Base-by-base conservation (phyloP, 1,140 invertebrate genomes). In the Diplogasteroides magnus region DNA sequence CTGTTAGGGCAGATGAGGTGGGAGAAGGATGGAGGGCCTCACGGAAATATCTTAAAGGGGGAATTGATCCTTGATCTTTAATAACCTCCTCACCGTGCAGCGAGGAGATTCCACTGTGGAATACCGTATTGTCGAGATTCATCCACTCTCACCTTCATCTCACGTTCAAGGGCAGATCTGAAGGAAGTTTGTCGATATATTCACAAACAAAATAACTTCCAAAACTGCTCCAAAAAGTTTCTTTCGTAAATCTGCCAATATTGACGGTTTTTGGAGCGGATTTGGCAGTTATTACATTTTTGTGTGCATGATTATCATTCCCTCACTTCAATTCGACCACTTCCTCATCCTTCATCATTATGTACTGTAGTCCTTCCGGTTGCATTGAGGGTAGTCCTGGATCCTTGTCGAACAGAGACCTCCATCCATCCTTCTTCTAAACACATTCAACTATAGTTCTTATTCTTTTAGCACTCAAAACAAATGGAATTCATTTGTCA, bases 51-150 rank as follows among this genome's bases (percentile, higher is more conserved):
- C 37, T 48, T 6, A 48, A 48, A 48, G 19, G 37, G 37, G 6
- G 19, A 48, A 48, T 48, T n/a, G n/a, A n/a, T n/a, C n/a, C n/a
- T n/a, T n/a, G n/a, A n/a, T n/a, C n/a, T n/a, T n/a, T n/a, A n/a
- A n/a, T n/a, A n/a, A n/a, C n/a, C n/a, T n/a, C n/a, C n/a, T n/a
- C n/a, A 48, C 37, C 68, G 61, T 28, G 68, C 61, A 37, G 68
- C 62, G 1, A 60, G 29, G 14, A 70, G 62, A 65, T 70, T 31
- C 68, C 68, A 70, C 58, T 70, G 68, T 27, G 68, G 68, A 55
- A 70, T 64, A 1, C 31, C 68, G 62, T 58, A 61, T 23, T 58
- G 48, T 32, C 68, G 37, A 26, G 68, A 57, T 32, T 70, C 48
- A 28, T 70, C 68, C 28, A 70, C 62, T 2, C 32, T 32, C 6